Conservation (phyloP, 2,113 vertebrate species). For the Chiloscyllium plagiosum region DNA sequence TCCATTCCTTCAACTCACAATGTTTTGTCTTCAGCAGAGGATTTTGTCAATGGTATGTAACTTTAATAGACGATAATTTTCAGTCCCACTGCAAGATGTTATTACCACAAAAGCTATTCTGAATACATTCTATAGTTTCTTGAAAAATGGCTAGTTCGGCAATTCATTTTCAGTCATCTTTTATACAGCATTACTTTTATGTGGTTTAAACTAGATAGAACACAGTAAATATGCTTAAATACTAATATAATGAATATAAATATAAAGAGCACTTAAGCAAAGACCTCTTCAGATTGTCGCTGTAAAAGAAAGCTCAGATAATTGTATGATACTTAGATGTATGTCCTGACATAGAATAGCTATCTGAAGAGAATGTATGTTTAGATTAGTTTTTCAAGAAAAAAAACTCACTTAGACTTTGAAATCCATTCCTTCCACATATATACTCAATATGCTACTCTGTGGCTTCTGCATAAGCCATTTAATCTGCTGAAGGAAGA, state of each 20-base stretch:
- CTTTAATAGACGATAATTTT: background rate
- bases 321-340: background rate
- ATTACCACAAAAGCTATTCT: background rate
- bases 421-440: background rate
- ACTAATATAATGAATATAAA: background rate
- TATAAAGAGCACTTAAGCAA: background rate
- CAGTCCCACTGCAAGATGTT: background rate
- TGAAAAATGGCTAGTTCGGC: background rate
- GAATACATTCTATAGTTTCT: background rate
- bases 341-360: background rate
- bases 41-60: background rate
- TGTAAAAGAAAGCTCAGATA: background rate
- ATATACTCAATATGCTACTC: background rate
- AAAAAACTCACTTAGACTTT: background rate
- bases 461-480: background rate
- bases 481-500: background rate
- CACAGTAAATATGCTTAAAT: background rate
- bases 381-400: background rate
- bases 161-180: background rate
- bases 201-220: background rate
- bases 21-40: background rate
- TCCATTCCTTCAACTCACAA: background rate
- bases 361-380: background rate
- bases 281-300: background rate
- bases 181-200: background rate